Base-by-base conservation (phyloP, 2,113 vertebrate genomes). In the Tetraodon nigroviridis region DNA sequence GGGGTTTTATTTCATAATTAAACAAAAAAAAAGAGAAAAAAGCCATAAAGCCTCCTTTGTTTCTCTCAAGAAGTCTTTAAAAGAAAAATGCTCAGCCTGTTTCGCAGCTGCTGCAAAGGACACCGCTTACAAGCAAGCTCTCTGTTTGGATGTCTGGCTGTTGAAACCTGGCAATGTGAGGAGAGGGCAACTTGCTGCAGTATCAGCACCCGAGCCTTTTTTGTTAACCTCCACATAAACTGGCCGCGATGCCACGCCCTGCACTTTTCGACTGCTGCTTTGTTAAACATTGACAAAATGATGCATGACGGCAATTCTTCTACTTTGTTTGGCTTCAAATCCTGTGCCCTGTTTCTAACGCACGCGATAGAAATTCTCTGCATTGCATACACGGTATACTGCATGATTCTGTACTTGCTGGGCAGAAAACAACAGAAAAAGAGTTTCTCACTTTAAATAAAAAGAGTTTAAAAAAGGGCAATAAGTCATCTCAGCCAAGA, bases 201-300 rank as follows among this genome's bases (percentile, higher is more conserved):
- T 7, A 27, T 14, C 40, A 20, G 22, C 4, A 37, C 7, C 40
- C 58, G 37, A 37, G 55, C 27, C 32, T 12, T 37, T 37, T 37
- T 37, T 37, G 11, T 37, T 37, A 37, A 7, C 32, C 32, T 10
- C 7, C 1, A 11, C 32, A 7, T 37, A 37, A 37, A 37, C 32
- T 10, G 32, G 32, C 32, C 32, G 32, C 32, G 32, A 7, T 10
- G 32, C 8, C 32, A 37, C 32, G 32, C 32, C 32, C 32, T 37
- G 32, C 32, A 37, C 32, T 37, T 37, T 37, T 37, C 32, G 8
- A 37, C 32, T 11, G 32, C 32, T 10, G 8, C 32, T 37, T 41
- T 16, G 81, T 85, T 84, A 84, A 79, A 81, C 58, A 85, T 21
- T 84, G 46, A 80, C 73, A 68, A 50, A 72, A 15, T 37, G n/a